Percentiles rank a stretch among this genome's conserved stretches.
phyloP scores from a whole-genome alignment of 2,113 vertebrate species.

The Carlito syrichta region DNA sequence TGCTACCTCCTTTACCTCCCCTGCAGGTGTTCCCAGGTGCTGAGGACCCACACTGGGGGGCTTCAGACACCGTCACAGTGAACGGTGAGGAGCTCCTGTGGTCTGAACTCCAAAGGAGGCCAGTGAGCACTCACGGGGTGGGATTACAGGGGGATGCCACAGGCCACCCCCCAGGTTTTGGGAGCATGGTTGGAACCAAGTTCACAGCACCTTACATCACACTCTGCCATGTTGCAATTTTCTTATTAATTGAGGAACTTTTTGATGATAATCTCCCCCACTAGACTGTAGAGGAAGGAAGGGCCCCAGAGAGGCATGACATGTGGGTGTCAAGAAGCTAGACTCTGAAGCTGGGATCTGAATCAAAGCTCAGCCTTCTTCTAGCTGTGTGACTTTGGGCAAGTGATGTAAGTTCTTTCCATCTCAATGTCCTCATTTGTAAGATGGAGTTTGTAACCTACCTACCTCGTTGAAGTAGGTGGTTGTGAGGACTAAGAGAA shows the following conservation, averaged over 20 bases:
- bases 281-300: not conserved
- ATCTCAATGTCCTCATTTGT: not conserved
- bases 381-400: not conserved
- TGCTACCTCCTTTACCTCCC: not conserved
- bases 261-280: not conserved
- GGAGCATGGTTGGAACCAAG: not conserved
- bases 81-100: not conserved
- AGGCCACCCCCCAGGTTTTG: not conserved
- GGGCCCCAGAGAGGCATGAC: not conserved
- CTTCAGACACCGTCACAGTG: not conserved
- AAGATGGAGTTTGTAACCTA: not conserved
- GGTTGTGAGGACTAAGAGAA: not conserved
- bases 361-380: not conserved
- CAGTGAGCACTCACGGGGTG: not conserved
- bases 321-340: not conserved
- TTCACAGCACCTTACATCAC: accelerated
- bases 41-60: not conserved
- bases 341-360: not conserved
- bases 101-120: not conserved
- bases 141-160: not conserved
- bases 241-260: not conserved
- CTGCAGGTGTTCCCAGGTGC: not conserved
- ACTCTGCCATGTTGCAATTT: not conserved
- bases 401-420: not conserved
- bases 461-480: not conserved